phyloP scores from a whole-genome alignment of 2,888 invertebrate species.

The Endotricha flammealis region DNA sequence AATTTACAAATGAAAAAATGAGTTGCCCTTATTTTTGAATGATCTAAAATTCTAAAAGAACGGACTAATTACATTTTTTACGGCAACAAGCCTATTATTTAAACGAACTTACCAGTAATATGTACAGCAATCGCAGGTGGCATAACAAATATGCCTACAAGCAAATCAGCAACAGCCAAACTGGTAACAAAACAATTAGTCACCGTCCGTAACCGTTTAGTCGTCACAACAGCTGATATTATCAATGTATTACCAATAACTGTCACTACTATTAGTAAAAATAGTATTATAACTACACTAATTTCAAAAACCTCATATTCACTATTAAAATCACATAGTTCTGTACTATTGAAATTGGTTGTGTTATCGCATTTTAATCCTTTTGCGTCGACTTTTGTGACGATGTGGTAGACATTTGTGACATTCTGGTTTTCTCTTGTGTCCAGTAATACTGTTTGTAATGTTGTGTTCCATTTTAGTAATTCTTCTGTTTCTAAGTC shows the following conservation, averaged over 20 bases:
- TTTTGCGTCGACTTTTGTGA: constrained; percentile 29
- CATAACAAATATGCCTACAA: constrained; percentile 96
- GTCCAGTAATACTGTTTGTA: constrained; percentile 48
- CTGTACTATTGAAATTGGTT: constrained; percentile 24
- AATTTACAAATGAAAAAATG: no score
- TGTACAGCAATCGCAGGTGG: constrained; percentile 95
- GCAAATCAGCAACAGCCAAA: constrained; percentile 93
- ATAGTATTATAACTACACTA: constrained; percentile 80
- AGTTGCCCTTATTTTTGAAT: no score
- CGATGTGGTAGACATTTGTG: constrained; percentile 46
- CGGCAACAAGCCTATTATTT: not conserved
- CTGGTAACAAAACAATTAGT: constrained; percentile 98
- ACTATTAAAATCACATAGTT: constrained; percentile 25
- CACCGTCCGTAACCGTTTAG: constrained; percentile 91
- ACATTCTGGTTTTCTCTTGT: constrained; percentile 46
- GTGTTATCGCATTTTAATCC: constrained; percentile 25
- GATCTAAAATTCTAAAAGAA: no score
- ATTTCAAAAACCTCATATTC: constrained; percentile 71
- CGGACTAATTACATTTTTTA: no score
- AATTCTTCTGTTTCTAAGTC: constrained; percentile 37
- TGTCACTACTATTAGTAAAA: constrained; percentile 83
- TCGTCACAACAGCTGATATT: constrained; percentile 92
- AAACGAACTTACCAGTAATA: constrained; percentile 82
- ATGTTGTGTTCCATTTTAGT: constrained; percentile 58
- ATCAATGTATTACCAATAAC: constrained; percentile 93